Base-by-base conservation (phyloP, 2,113 vertebrate genomes). In the Rhipidura dahli region DNA sequence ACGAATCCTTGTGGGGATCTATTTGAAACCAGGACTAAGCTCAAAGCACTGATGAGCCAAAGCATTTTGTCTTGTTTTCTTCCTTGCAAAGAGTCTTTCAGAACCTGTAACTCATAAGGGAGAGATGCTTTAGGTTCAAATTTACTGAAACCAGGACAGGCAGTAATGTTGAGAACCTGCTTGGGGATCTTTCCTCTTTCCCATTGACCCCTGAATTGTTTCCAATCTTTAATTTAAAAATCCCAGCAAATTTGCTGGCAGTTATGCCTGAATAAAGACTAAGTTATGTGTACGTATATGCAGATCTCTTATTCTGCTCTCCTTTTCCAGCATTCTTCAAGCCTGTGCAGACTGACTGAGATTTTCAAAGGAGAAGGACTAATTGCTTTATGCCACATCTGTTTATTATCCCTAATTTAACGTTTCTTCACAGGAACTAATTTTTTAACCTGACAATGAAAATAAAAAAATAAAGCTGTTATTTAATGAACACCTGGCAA, bases 401-500 rank as follows among this genome's bases (percentile, higher is more conserved):
- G 17, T 15, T 97, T 90, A 40, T 61, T 90, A 77, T 57, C 33
- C 40, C 37, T 44, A n/a, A 80, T 91, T 89, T 96, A 95, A 77
- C 49, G 49, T 91, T 89, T 90, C 69, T 91, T 88, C 70, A 81
- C 63, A 83, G 57, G 75, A 96, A 90, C 23, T 77, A 50, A 57
- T 80, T 76, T 75, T 96, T 93, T 94, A 91, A 93, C 82, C 45
- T 68, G 49, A 68, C 22, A 88, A 63, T 71, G 53, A 82, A 85
- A 81, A 83, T 81, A 89, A 83, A 80, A 63, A 96, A 96, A 95
- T 81, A 87, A 90, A 44, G 17, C 5, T 92, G 44, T 77, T 95
- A 72, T 42, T 96, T 95, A 87, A 94, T 88, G 65, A 96, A 93
- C 63, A 70, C 9, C 61, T 88, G 56, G 68, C 91, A 94, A 44